Conservation (phyloP, 2,113 vertebrate genomes). For the Riparia riparia region DNA sequence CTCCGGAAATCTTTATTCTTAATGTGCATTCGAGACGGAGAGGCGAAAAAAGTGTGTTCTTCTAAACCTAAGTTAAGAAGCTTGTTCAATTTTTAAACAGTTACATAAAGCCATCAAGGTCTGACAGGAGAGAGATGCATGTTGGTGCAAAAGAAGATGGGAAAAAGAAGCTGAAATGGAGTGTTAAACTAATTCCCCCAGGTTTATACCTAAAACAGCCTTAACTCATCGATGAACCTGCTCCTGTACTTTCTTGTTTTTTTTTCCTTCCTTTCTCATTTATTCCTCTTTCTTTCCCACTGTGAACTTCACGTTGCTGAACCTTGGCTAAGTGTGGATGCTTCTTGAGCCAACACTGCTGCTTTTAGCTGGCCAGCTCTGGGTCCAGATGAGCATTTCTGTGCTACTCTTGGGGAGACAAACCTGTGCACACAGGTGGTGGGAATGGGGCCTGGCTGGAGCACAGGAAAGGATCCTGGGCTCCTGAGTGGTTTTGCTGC, state of each 20-base stretch:
- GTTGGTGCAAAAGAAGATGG: slow-evolving; percentile 42
- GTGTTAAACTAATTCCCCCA: slow-evolving; percentile 55
- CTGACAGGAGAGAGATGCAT: slow-evolving; percentile 60
- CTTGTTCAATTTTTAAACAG: slow-evolving; percentile 78
- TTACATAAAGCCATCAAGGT: slow-evolving; percentile 77
- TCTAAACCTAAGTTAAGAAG: slow-evolving; percentile 74
- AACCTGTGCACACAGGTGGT: not conserved
- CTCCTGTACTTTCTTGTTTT: not conserved
- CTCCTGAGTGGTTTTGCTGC: not conserved
- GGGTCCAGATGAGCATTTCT: not conserved
- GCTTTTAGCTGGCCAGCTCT: not conserved
- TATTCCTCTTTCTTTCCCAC: not conserved
- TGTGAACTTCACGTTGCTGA: not conserved
- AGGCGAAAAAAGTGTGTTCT: slow-evolving; percentile 24
- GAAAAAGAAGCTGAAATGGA: slow-evolving; percentile 48
- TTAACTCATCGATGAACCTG: slow-evolving; percentile 19
- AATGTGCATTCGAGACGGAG: slow-evolving; percentile 39
- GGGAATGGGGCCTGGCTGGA: not conserved
- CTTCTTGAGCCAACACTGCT: not conserved
- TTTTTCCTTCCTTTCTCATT: not conserved
- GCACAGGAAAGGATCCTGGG: not conserved
- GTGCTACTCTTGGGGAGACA: not conserved
- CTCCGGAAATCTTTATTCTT: slow-evolving; percentile 53
- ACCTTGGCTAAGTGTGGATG: not conserved
- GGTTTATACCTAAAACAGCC: slow-evolving; percentile 57